Conservation (phyloP, 2,888 invertebrate species). For the Scrobipalpa atriplicella region DNA sequence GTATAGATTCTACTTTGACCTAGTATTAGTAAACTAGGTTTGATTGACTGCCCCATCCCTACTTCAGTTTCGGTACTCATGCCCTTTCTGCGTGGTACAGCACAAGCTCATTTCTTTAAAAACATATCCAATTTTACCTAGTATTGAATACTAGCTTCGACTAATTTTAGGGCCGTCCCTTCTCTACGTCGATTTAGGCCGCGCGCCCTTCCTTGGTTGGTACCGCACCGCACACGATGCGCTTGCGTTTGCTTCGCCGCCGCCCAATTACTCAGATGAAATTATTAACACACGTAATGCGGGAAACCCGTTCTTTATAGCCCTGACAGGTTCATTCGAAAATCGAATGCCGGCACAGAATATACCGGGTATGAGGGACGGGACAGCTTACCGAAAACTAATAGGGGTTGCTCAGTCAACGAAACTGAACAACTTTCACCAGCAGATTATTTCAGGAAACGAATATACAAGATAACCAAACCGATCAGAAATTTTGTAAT, state of each 20-base stretch:
- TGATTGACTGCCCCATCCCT: neutral
- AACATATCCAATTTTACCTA: too few relatives aligned
- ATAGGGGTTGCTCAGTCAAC: too few relatives aligned
- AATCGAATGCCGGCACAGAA: neutral
- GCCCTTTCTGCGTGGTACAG: neutral
- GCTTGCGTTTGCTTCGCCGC: conserved; percentile 31
- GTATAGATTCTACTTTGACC: too few relatives aligned
- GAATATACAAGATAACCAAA: too few relatives aligned
- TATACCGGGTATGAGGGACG: too few relatives aligned
- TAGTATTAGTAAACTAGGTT: neutral
- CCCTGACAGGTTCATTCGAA: conserved; percentile 46
- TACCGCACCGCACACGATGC: conserved; percentile 44
- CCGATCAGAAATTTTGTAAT: too few relatives aligned
- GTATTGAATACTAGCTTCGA: too few relatives aligned
- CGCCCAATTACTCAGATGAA: conserved; percentile 56
- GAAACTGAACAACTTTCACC: too few relatives aligned
- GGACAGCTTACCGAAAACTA: too few relatives aligned
- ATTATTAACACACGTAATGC: conserved; percentile 59
- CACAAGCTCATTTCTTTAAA: too few relatives aligned
- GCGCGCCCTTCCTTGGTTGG: neutral
- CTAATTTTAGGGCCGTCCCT: neutral
- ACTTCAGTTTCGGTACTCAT: neutral
- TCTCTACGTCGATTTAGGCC: conserved; percentile 20
- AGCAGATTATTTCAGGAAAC: too few relatives aligned
- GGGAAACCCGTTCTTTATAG: conserved; percentile 47